Percentiles rank a stretch among this genome's conserved stretches.
These are phyloP conservation scores for Amphiprion percula DNA, from an alignment of 2,113 vertebrate species.

Conservation along the genomic window DNA sequence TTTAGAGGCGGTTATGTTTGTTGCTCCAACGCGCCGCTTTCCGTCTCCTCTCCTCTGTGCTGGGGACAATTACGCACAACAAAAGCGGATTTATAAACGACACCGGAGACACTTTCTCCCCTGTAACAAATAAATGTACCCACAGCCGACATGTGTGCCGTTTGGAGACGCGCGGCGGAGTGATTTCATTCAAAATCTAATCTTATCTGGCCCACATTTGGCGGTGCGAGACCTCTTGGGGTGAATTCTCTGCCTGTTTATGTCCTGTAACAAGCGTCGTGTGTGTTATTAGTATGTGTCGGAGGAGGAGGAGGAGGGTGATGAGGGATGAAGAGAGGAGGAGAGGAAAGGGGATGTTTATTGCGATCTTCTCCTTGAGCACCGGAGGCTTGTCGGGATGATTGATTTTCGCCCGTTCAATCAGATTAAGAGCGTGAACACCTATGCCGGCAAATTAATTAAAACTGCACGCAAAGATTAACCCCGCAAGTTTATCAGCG, in stretches of 20 bases:
- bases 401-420: conserved; percentile 57
- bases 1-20: conserved; percentile 15
- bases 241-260: conserved; percentile 22
- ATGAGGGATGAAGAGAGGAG: neutral
- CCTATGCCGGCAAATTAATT: conserved; percentile 53
- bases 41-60: neutral
- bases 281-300: conserved; percentile 9
- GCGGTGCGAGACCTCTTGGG: conserved; percentile 14
- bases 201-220: conserved; percentile 49
- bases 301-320: neutral
- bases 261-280: conserved; percentile 11
- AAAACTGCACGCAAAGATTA: conserved; percentile 30
- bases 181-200: conserved; percentile 46
- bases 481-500: conserved; percentile 6
- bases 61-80: conserved; percentile 25
- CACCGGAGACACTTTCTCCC: conserved; percentile 1
- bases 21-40: neutral
- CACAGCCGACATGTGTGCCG: conserved; percentile 29
- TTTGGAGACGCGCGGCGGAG: conserved; percentile 53
- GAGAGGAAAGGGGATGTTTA: neutral
- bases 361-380: conserved; percentile 41
- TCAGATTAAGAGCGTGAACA: conserved; percentile 49
- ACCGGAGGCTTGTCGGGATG: conserved; percentile 32
- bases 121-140: neutral
- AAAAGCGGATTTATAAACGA: conserved; percentile 13